Base-by-base conservation (phyloP, 2,888 invertebrate genomes). In the Empis stercorea region DNA sequence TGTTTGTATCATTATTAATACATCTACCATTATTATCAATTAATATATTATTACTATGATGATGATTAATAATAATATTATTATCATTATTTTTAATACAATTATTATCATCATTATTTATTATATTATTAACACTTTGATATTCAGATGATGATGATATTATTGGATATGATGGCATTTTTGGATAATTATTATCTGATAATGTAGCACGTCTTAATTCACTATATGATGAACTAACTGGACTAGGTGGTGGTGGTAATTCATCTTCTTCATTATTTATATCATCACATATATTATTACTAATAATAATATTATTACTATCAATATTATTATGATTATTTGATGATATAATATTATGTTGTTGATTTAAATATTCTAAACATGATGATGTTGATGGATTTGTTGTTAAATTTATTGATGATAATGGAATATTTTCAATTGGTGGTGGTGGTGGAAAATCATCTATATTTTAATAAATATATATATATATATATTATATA, bases 141-240 rank as follows among this genome's bases (percentile, higher is more conserved):
- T 38, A 38, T 17, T 10, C 38, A 17, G 17, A 27, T n/a, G n/a
- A n/a, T n/a, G n/a, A n/a, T n/a, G n/a, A n/a, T 27, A 27, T 13
- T 17, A 17, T 47, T 40, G 55, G 51, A 43, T 54, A 55, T 1
- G 51, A 48, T 32, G 55, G 51, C 46, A 55, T 37, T 48, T 71
- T 71, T 45, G 71, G 71, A 47, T 74, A 72, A 47, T 78, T 76
- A 57, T 84, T 78, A 17, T n/a, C n/a, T n/a, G n/a, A n/a, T n/a
- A n/a, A n/a, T n/a, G 86, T 87, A 13, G 91, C 89, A 53, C 87
- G 74, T 46, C 85, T 75, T 48, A 91, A 70, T 69, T 91, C 91
- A 61, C 89, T 89, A 59, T 91, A 92, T 56, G 88, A 89, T 3
- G 89, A 91, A 59, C 88, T 89, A 0, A 91, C 91, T 3, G 91